Evolutionary conservation across 2,797 vertebrate genomes (phyloP).

Genomic region (Gymnoscopelus microlampas): DNA sequence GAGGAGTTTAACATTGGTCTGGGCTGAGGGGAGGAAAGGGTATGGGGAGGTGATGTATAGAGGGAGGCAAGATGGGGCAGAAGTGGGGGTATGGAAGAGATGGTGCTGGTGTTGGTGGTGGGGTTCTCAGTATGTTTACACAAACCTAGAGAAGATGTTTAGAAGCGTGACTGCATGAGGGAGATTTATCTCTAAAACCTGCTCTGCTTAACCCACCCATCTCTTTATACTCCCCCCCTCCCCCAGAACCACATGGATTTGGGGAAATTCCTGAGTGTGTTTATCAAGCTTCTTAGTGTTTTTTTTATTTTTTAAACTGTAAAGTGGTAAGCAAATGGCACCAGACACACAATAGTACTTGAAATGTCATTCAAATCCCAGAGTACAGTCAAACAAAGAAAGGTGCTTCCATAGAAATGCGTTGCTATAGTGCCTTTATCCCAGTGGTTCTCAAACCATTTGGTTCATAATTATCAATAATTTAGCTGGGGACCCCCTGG

Average conservation of each 20-base stretch:
- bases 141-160: constrained; percentile 68
- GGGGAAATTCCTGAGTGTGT: constrained; percentile 54
- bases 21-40: constrained; percentile 49
- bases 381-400: too few relatives aligned
- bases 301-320: constrained; percentile 14
- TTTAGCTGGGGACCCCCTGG: too few relatives aligned
- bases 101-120: too few relatives aligned
- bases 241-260: constrained; percentile 21
- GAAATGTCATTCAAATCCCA: too few relatives aligned
- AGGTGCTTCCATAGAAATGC: too few relatives aligned
- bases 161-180: constrained; percentile 52
- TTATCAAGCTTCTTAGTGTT: constrained; percentile 21
- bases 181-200: constrained; percentile 65
- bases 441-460: too few relatives aligned
- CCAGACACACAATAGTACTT: too few relatives aligned
- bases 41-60: constrained; percentile 2
- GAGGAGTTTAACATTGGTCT: constrained; percentile 54
- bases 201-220: constrained; percentile 39
- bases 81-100: too few relatives aligned
- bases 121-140: constrained; percentile 57
- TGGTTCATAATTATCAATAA: too few relatives aligned
- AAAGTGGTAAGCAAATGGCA: constrained; percentile 8
- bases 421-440: too few relatives aligned
- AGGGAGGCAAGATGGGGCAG: too few relatives aligned
- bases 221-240: constrained; percentile 4